These are phyloP conservation scores for Mormyrus proboscirostris DNA, from an alignment of 2,797 vertebrate genomes.

Conservation along the genomic window DNA sequence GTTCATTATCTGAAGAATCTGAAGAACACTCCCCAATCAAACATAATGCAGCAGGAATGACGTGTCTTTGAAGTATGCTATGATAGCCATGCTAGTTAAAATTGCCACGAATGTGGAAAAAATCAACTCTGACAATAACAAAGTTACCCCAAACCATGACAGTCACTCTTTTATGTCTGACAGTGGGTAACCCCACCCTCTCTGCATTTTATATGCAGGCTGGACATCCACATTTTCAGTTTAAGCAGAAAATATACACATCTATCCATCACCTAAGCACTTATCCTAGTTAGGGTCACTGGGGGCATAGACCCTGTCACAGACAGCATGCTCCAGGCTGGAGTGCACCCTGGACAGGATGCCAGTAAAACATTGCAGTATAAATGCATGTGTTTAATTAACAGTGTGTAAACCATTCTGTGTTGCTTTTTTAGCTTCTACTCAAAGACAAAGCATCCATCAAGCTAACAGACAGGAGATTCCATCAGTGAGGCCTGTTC, in stretches of 20 bases:
- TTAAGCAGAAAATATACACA: background rate
- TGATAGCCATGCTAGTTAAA: background rate
- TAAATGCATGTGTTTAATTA: background rate
- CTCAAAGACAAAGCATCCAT: constrained; percentile 30
- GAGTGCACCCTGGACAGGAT: background rate
- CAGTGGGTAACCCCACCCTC: background rate
- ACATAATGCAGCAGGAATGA: background rate
- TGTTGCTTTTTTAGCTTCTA: constrained; percentile 23
- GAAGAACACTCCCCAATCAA: background rate
- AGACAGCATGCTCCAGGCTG: background rate
- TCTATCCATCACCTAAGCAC: background rate
- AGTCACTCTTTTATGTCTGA: background rate
- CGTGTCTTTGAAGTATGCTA: background rate
- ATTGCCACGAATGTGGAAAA: background rate
- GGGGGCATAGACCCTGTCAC: background rate
- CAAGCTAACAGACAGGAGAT: constrained; percentile 26
- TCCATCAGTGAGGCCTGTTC: constrained; percentile 23
- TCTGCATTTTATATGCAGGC: background rate
- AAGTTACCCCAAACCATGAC: background rate
- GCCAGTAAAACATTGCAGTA: background rate
- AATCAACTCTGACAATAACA: background rate
- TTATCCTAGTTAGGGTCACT: background rate
- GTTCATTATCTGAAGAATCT: background rate
- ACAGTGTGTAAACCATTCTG: background rate
- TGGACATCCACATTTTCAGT: background rate